Conservation (phyloP, 2,113 vertebrate species). For the Nothocercus julius region DNA sequence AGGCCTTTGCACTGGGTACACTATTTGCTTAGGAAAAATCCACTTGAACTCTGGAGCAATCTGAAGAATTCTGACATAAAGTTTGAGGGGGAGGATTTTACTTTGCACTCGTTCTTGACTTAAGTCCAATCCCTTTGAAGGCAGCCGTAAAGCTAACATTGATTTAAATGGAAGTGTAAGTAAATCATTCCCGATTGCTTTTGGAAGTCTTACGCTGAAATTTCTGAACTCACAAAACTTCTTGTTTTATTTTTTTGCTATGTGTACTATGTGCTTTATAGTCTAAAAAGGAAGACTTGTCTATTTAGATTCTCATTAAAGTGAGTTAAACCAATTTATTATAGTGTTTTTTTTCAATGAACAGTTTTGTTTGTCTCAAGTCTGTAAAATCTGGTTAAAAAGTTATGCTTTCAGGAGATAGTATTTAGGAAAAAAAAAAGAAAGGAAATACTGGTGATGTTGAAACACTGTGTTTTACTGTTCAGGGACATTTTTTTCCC, state of each 20-base stretch:
- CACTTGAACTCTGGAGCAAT: constrained; percentile 65
- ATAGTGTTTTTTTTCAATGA: neutral
- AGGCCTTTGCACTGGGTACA: constrained; percentile 41
- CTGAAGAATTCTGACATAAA: constrained; percentile 61
- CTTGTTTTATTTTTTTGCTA: neutral
- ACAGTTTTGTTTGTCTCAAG: neutral
- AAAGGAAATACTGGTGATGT: neutral
- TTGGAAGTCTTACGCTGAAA: constrained; percentile 14
- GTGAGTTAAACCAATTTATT: neutral
- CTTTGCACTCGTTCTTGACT: constrained; percentile 48
- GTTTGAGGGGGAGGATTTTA: constrained; percentile 47
- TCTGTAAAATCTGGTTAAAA: neutral
- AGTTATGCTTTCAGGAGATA: neutral
- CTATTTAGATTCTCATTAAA: neutral
- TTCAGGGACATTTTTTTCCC: neutral
- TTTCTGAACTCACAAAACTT: neutral
- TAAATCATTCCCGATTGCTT: neutral
- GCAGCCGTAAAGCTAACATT: constrained; percentile 34
- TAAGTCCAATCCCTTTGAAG: constrained; percentile 21
- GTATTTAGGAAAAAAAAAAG: neutral
- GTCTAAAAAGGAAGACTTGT: neutral
- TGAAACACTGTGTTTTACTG: neutral
- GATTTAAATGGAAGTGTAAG: constrained; percentile 27
- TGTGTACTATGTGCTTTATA: neutral
- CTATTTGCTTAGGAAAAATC: constrained; percentile 63